Evolutionary conservation across 1,140 invertebrate genomes (phyloP).

Genomic region (Trichoplusia ni): DNA sequence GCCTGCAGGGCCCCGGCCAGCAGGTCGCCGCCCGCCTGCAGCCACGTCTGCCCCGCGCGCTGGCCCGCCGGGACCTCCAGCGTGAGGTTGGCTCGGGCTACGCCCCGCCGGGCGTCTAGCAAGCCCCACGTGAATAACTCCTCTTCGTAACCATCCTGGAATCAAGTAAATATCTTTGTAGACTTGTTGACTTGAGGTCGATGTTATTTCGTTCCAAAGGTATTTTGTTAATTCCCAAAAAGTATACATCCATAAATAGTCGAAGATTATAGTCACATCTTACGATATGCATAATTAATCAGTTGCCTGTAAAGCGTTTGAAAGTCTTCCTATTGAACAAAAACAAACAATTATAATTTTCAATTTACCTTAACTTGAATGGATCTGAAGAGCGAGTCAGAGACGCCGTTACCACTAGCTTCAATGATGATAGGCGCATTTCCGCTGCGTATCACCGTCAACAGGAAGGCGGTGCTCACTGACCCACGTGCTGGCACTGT

Average conservation of each 20-base stretch:
- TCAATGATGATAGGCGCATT: constrained; percentile 68
- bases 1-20: constrained; percentile 60
- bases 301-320: too few relatives aligned
- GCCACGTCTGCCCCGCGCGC: constrained; percentile 41
- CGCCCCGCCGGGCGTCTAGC: constrained; percentile 58
- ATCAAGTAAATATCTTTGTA: not conserved
- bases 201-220: too few relatives aligned
- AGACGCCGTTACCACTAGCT: constrained; percentile 65
- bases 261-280: too few relatives aligned
- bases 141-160: constrained; percentile 67
- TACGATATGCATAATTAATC: too few relatives aligned
- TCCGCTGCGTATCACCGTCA: constrained; percentile 60
- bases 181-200: too few relatives aligned
- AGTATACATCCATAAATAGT: too few relatives aligned
- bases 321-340: too few relatives aligned
- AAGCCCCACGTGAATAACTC: constrained; percentile 64
- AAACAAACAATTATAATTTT: not conserved
- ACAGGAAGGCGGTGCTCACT: constrained; percentile 74
- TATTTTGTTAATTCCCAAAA: too few relatives aligned
- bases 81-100: constrained; percentile 58
- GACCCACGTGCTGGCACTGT: constrained; percentile 59
- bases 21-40: constrained; percentile 61
- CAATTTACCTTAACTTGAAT: constrained; percentile 62
- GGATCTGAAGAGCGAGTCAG: constrained; percentile 67
- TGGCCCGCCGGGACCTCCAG: constrained; percentile 51